phyloP scores from a whole-genome alignment of 1,140 invertebrate genomes.

The Phenacoccus solenopsis region DNA sequence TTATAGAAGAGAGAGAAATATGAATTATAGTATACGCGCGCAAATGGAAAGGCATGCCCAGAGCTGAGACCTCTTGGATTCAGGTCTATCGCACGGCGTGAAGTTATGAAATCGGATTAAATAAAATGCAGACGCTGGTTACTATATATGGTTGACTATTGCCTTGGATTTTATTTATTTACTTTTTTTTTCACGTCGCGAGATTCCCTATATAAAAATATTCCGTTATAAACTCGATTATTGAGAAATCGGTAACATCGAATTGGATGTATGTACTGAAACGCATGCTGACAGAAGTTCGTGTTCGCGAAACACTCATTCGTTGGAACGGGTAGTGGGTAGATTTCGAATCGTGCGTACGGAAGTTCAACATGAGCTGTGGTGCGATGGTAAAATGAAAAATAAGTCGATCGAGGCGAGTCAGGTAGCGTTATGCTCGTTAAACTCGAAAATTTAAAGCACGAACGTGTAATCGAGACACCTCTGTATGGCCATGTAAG shows the following conservation, averaged over 20 bases:
- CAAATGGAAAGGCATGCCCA: conserved; percentile 8
- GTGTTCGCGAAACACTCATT: conserved; percentile 6
- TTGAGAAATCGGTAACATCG: conserved; percentile 10
- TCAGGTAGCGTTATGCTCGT: no score
- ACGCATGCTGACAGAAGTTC: background rate
- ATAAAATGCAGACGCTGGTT: conserved; percentile 9
- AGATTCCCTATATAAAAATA: conserved; percentile 9
- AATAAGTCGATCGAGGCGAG: no score
- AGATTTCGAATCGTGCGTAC: no score
- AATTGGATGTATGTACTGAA: background rate
- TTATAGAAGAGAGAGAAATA: background rate
- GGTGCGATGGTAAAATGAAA: no score
- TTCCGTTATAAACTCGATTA: conserved; percentile 3
- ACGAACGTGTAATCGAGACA: no score
- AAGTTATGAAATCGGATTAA: conserved; percentile 13
- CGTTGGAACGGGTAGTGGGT: no score
- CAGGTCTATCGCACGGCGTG: conserved; percentile 1
- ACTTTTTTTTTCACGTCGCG: no score
- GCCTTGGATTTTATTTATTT: background rate
- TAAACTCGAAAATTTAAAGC: no score
- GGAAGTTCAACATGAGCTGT: no score
- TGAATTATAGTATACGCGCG: conserved; percentile 12
- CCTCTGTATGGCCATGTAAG: no score
- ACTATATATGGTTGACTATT: conserved; percentile 9
- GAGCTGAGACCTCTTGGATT: conserved; percentile 4